phyloP scores from a whole-genome alignment of 2,888 invertebrate genomes.

The Stenotaenia linearis region DNA sequence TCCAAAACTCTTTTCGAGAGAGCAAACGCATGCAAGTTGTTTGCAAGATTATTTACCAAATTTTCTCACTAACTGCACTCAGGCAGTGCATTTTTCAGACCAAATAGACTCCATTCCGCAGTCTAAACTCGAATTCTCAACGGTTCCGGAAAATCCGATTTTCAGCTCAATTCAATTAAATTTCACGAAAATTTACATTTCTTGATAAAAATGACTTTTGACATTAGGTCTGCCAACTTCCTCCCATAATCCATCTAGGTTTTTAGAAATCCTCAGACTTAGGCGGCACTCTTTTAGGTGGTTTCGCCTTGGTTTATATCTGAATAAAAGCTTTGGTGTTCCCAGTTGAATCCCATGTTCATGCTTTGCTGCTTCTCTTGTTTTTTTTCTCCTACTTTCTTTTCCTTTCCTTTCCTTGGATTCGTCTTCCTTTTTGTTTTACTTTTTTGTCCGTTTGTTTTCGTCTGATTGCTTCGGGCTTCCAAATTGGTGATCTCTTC shows the following conservation, averaged over 20 bases:
- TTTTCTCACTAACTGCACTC: too few species aligned
- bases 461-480: background rate
- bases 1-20: background rate
- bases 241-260: background rate
- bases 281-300: background rate
- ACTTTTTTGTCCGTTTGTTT: background rate
- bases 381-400: background rate
- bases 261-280: background rate
- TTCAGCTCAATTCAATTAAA: too few species aligned
- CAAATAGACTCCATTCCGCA: too few species aligned
- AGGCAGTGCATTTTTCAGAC: too few species aligned
- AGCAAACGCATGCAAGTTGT: too few species aligned
- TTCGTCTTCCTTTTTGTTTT: background rate
- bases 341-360: background rate
- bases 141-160: too few species aligned
- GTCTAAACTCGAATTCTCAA: too few species aligned
- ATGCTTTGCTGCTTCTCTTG: background rate
- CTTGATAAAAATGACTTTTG: too few species aligned
- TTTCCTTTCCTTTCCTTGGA: background rate
- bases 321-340: background rate
- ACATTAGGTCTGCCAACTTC: too few species aligned
- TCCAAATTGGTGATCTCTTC: background rate
- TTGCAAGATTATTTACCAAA: too few species aligned
- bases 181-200: too few species aligned
- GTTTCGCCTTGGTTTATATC: background rate